Conservation (phyloP, 2,113 vertebrate species). For the Brachirus orientalis region DNA sequence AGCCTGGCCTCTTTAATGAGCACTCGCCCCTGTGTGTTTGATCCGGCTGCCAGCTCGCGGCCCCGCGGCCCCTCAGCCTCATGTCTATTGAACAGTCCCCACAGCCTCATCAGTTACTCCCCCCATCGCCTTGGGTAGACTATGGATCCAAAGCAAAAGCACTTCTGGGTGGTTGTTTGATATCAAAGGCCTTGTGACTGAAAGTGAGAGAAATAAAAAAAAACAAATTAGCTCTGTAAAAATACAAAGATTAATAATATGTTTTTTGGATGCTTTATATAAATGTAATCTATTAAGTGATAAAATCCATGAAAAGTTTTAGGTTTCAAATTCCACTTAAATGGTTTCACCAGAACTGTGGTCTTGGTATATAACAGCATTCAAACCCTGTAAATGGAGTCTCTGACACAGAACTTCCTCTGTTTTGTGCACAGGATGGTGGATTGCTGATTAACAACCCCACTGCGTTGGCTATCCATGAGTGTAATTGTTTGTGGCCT, state of each 20-base stretch:
- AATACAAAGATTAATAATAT: no score
- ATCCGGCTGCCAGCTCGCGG: conserved; percentile 68
- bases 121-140: conserved; percentile 58
- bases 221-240: conserved; percentile 21
- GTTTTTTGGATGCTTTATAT: conserved; percentile 39
- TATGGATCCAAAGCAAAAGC: conserved; percentile 66
- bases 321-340: conserved; percentile 26
- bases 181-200: conserved; percentile 65
- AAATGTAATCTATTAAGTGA: conserved; percentile 28
- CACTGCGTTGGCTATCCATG: conserved; percentile 91
- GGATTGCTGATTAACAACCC: conserved; percentile 97
- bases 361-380: conserved; percentile 21
- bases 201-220: conserved; percentile 12
- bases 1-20: conserved; percentile 77
- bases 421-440: conserved; percentile 86
- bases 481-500: conserved; percentile 95
- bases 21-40: conserved; percentile 68
- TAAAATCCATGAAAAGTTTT: conserved; percentile 40
- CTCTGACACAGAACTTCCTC: conserved; percentile 16
- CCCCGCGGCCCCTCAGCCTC: conserved; percentile 68
- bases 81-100: conserved; percentile 78
- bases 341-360: conserved; percentile 25
- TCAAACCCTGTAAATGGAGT: conserved; percentile 6
- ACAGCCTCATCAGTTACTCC: conserved; percentile 49
- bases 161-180: conserved; percentile 56